phyloP scores from a whole-genome alignment of 2,888 invertebrate species.

The Byasa hedistus region DNA sequence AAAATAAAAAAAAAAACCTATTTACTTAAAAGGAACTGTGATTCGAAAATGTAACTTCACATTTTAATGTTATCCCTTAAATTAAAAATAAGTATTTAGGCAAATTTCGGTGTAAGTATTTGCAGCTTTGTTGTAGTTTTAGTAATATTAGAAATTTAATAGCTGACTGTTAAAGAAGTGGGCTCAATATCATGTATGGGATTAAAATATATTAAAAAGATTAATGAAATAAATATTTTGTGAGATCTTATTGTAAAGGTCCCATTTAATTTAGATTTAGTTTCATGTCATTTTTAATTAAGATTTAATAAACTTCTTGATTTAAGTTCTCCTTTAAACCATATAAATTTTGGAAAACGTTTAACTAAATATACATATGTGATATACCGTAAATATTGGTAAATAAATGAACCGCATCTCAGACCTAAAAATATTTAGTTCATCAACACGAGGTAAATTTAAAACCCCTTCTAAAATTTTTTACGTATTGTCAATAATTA shows the following conservation, averaged over 20 bases:
- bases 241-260: constrained; percentile 9
- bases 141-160: neutral
- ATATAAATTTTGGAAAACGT: no score
- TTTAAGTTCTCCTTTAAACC: neutral
- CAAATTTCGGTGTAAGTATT: neutral
- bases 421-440: constrained; percentile 16
- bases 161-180: neutral
- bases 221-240: constrained; percentile 5
- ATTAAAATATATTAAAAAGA: neutral
- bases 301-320: neutral
- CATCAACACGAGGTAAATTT: constrained; percentile 22
- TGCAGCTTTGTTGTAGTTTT: neutral
- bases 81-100: neutral
- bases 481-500: no score
- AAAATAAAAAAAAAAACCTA: neutral
- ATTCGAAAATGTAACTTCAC: neutral
- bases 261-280: constrained; percentile 11
- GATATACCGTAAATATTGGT: neutral
- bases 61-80: neutral
- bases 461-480: constrained; percentile 3
- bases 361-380: neutral
- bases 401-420: constrained; percentile 12
- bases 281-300: constrained; percentile 5
- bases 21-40: neutral
- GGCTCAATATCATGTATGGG: neutral